Evolutionary conservation across 2,113 vertebrate genomes (phyloP).

Genomic region (Vanacampus margaritifer): DNA sequence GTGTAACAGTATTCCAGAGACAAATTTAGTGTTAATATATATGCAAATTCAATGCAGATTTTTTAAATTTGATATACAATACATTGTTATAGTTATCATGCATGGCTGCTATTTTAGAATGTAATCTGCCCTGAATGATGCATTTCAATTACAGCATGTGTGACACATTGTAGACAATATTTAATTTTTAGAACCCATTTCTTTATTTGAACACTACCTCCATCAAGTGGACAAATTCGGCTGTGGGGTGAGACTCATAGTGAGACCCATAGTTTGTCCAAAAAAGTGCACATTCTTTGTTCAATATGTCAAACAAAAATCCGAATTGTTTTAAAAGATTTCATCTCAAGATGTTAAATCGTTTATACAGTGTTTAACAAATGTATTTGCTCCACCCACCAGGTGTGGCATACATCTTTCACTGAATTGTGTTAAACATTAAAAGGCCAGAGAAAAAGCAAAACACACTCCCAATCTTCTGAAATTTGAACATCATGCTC

Average conservation of each 20-base stretch:
- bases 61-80: background rate
- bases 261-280: background rate
- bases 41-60: background rate
- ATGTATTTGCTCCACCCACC: too few species aligned
- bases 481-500: too few species aligned
- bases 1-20: background rate
- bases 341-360: too few species aligned
- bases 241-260: background rate
- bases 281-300: background rate
- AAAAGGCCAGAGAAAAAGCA: too few species aligned
- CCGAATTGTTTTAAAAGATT: too few species aligned
- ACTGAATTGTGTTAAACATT: too few species aligned
- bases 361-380: too few species aligned
- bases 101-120: background rate
- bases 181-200: background rate
- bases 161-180: too few species aligned
- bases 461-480: too few species aligned
- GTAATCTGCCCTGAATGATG: background rate
- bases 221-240: slow-evolving; percentile 36
- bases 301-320: too few species aligned
- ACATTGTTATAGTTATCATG: background rate
- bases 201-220: slow-evolving; percentile 38
- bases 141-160: too few species aligned
- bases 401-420: too few species aligned
- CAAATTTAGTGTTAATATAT: background rate